Percentiles rank a stretch among this genome's conserved stretches.
phyloP scores from a whole-genome alignment of 2,113 vertebrate species.

The Panthera uncia region DNA sequence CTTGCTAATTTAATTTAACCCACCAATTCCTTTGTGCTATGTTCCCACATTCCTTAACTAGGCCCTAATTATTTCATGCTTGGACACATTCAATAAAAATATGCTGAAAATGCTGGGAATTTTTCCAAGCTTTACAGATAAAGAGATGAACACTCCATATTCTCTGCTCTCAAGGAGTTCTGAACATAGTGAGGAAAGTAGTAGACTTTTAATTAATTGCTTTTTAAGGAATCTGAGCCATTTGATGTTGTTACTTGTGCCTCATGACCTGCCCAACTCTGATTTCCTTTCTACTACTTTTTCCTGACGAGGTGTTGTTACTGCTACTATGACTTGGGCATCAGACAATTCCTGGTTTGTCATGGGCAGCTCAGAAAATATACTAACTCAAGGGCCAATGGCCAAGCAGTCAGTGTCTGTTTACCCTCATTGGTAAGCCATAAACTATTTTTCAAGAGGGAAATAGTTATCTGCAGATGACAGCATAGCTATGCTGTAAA shows the following conservation, averaged over 20 bases:
- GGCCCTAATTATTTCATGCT: background rate
- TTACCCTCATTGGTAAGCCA: background rate
- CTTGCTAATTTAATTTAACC: background rate
- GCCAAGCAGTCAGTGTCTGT: background rate
- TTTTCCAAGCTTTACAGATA: background rate
- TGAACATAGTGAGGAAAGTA: background rate
- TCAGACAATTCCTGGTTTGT: background rate
- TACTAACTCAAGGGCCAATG: background rate
- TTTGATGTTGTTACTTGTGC: background rate
- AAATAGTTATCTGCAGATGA: background rate
- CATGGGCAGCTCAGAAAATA: background rate
- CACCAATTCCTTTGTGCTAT: background rate
- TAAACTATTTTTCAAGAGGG: background rate
- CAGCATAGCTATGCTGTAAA: background rate
- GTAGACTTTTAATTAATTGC: background rate
- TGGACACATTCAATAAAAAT: background rate
- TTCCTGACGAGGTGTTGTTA: background rate
- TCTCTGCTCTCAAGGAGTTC: background rate
- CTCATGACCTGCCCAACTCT: background rate
- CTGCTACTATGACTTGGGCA: background rate
- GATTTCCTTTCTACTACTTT: background rate
- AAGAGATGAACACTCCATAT: background rate
- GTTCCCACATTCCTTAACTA: background rate
- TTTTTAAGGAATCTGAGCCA: background rate
- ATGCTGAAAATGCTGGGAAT: background rate